Evolutionary conservation across 1,140 invertebrate species (phyloP).

Genomic region (Littorina saxatilis): DNA sequence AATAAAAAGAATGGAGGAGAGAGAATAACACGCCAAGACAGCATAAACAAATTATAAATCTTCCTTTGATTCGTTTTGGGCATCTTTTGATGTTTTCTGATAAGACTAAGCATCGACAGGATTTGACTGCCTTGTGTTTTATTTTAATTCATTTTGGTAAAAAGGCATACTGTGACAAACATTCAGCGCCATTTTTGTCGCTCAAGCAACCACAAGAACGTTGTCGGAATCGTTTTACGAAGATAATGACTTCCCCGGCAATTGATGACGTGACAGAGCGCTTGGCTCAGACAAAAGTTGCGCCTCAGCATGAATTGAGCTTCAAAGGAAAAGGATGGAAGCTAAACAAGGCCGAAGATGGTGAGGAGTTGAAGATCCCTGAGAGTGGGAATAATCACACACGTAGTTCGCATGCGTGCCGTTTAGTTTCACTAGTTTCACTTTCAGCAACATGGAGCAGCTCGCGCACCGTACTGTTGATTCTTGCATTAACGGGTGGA

Average conservation of each 20-base stretch:
- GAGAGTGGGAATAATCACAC: not conserved
- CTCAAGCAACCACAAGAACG: not conserved
- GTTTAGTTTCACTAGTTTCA: not conserved
- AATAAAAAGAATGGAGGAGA: no score
- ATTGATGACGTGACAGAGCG: constrained; percentile 59
- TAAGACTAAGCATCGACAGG: no score
- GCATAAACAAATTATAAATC: no score
- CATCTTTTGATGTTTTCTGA: no score
- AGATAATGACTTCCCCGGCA: constrained; percentile 26
- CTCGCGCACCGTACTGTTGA: not conserved
- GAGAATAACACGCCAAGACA: no score
- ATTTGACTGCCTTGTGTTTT: no score
- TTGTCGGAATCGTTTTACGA: not conserved
- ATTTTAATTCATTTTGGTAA: no score
- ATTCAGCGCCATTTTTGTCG: constrained; percentile 39
- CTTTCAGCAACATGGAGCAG: not conserved
- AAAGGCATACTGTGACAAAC: not conserved
- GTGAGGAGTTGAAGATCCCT: constrained; percentile 73
- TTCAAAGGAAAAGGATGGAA: constrained; percentile 83
- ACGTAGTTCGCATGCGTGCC: not conserved
- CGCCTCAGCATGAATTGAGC: constrained; percentile 67
- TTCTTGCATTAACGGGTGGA: no score
- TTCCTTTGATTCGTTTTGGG: no score
- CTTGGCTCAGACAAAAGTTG: constrained; percentile 63
- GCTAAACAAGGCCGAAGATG: constrained; percentile 82